Percentiles rank a stretch among this genome's conserved stretches.
Conservation (phyloP, 2,113 vertebrate species). For the Gulo gulo region DNA sequence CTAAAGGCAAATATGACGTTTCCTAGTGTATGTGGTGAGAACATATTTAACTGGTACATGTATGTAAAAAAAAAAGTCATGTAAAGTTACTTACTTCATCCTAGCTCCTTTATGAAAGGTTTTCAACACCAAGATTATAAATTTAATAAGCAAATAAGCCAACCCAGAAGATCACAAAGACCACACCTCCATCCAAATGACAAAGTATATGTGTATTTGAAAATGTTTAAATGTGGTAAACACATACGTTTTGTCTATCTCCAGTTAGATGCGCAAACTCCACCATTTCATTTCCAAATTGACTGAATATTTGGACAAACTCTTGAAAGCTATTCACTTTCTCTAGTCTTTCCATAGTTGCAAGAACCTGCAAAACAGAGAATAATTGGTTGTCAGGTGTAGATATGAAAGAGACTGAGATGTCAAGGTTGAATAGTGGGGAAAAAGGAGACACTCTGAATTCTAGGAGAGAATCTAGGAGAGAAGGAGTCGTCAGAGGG, state of each 20-base stretch:
- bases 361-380: slow-evolving; percentile 89
- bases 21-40: not conserved
- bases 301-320: slow-evolving; percentile 99
- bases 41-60: not conserved
- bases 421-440: not conserved
- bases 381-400: not conserved
- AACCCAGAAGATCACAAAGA: not conserved
- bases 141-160: slow-evolving; percentile 24
- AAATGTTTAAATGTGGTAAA: not conserved
- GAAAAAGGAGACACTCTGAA: not conserved
- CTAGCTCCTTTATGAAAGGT: not conserved
- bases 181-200: not conserved
- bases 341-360: slow-evolving; percentile 96
- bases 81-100: not conserved
- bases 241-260: slow-evolving; percentile 97
- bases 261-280: slow-evolving; percentile 99
- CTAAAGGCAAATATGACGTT: not conserved
- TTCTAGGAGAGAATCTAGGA: not conserved
- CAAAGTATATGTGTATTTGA: not conserved
- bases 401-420: not conserved
- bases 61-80: not conserved
- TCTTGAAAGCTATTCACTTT: slow-evolving; percentile 98
- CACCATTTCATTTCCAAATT: slow-evolving; percentile 99
- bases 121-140: not conserved
- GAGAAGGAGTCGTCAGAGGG: not conserved